Percentiles rank a stretch among this genome's conserved stretches.
phyloP scores from a whole-genome alignment of 2,113 vertebrate species.

The Mesoclemmys tuberculata region DNA sequence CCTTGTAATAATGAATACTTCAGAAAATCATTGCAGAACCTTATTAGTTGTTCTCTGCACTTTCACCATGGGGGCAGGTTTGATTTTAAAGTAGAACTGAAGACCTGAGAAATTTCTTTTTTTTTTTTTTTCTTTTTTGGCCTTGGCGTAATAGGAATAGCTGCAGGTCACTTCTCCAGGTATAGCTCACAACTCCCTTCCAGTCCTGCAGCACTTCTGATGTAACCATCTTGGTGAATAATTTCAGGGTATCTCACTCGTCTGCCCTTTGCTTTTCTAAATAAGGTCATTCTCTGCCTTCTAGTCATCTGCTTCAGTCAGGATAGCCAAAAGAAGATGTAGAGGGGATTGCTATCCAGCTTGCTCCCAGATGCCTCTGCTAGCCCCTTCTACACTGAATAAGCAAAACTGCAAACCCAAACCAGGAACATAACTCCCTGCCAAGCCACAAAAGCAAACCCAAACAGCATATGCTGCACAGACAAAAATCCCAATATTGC shows the following conservation, averaged over 20 bases:
- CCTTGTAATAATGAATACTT: neutral
- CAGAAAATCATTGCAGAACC: neutral
- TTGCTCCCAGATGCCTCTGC: neutral
- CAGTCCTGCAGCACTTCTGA: neutral
- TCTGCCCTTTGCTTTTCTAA: neutral
- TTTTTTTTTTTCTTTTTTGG: neutral
- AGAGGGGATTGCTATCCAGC: neutral
- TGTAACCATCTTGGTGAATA: neutral
- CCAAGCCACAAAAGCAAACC: neutral
- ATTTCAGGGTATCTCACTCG: neutral
- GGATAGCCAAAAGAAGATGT: neutral
- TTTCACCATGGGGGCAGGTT: neutral
- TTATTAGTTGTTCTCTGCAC: neutral
- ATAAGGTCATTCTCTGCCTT: neutral
- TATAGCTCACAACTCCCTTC: neutral
- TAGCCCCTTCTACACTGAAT: neutral
- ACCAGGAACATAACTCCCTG: neutral
- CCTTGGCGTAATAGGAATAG: neutral
- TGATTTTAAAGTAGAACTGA: neutral
- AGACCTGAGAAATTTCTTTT: neutral
- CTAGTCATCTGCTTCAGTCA: neutral
- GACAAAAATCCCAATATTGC: neutral
- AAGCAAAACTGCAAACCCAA: neutral
- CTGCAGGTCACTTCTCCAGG: neutral
- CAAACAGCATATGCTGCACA: neutral